Evolutionary conservation across 2,888 invertebrate genomes (phyloP).

Genomic region (Macrophya alboannulata): DNA sequence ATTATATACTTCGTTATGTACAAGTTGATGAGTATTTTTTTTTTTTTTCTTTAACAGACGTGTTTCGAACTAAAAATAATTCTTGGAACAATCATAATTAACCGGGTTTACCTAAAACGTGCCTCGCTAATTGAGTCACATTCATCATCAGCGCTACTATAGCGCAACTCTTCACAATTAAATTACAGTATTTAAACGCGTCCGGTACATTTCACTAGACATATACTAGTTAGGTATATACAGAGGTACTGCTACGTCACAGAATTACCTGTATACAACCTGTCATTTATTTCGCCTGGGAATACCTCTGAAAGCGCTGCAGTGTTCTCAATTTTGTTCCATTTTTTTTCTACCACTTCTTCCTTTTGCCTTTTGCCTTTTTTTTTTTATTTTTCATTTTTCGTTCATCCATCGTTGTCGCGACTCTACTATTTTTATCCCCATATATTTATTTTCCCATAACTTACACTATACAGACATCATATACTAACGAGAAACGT

Average conservation of each 20-base stretch:
- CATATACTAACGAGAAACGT: neutral
- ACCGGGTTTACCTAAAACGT: neutral
- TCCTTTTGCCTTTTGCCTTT: neutral
- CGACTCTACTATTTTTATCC: neutral
- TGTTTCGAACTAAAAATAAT: neutral
- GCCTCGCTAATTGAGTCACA: constrained; percentile 34
- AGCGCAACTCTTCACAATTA: constrained; percentile 42
- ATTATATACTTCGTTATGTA: neutral
- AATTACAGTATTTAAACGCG: constrained; percentile 52
- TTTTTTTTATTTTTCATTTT: neutral
- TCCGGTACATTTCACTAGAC: constrained; percentile 36
- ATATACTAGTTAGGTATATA: neutral
- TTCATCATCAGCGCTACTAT: constrained; percentile 23
- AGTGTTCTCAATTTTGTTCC: neutral
- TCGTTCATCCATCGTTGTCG: constrained; percentile 23
- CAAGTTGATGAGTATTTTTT: neutral
- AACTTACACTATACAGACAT: neutral
- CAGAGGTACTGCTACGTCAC: neutral
- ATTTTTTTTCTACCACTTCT: no score
- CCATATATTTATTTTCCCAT: constrained; percentile 41
- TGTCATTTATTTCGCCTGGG: constrained; percentile 44
- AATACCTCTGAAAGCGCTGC: constrained; percentile 1
- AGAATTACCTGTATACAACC: constrained; percentile 31
- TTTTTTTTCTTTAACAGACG: neutral
- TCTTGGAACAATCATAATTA: neutral